phyloP scores from a whole-genome alignment of 64 coral and sea anemone genomes.

The Acropora tenuis region DNA sequence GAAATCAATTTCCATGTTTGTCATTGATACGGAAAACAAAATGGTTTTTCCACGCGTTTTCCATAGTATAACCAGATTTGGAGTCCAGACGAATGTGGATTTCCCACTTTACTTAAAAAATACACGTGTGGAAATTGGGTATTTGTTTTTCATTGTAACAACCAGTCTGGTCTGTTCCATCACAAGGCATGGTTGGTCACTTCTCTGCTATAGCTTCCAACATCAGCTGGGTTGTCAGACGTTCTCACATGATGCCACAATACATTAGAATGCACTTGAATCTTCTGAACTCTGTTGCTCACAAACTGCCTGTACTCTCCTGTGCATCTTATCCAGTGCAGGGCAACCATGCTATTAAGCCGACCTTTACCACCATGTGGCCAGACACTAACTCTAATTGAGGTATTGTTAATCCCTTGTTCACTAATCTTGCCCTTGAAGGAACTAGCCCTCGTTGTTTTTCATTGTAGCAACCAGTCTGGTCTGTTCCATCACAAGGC shows the following conservation, averaged over 20 bases:
- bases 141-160: background rate
- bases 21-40: no score
- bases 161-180: slow-evolving; percentile 28
- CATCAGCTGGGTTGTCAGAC: slow-evolving; percentile 35
- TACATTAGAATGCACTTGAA: background rate
- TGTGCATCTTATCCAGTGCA: slow-evolving; percentile 40
- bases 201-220: slow-evolving; percentile 19
- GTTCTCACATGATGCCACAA: slow-evolving; percentile 38
- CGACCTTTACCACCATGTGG: slow-evolving; percentile 38
- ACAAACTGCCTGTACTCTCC: slow-evolving; percentile 47
- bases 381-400: slow-evolving; percentile 8
- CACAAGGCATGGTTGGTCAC: background rate
- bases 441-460: slow-evolving; percentile 16
- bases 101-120: no score
- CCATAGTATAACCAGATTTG: no score
- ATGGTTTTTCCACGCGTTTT: no score
- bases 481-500: slow-evolving; percentile 59
- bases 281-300: background rate
- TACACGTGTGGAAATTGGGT: no score
- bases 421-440: slow-evolving; percentile 32
- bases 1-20: no score
- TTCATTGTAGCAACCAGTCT: slow-evolving; percentile 13
- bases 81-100: no score
- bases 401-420: slow-evolving; percentile 44
- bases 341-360: slow-evolving; percentile 39